phyloP scores from a whole-genome alignment of 2,797 vertebrate species.

The Clarias laeviceps region DNA sequence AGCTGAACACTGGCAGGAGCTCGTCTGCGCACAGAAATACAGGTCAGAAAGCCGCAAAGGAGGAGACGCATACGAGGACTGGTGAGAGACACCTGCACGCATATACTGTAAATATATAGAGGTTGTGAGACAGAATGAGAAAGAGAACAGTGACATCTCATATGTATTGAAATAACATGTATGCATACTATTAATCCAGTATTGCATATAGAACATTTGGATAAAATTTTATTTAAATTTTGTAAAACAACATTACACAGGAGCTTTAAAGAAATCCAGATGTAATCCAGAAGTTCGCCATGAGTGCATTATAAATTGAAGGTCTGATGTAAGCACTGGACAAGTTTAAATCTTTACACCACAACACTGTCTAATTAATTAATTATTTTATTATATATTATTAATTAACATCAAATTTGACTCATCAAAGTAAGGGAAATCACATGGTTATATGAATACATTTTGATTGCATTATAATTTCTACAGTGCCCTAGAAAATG shows the following conservation, averaged over 20 bases:
- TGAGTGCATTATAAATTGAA: neutral
- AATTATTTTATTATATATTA: neutral
- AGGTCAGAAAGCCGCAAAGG: conserved; percentile 83
- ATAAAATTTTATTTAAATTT: neutral
- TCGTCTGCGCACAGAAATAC: conserved; percentile 84
- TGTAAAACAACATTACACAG: neutral
- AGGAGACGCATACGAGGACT: conserved; percentile 86
- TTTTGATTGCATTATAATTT: neutral
- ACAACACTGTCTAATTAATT: neutral
- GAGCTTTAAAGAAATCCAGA: neutral
- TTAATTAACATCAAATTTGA: neutral
- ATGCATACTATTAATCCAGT: neutral
- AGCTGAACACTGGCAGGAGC: conserved; percentile 87
- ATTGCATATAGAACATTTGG: neutral
- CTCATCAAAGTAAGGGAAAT: neutral
- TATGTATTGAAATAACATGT: neutral
- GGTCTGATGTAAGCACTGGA: neutral
- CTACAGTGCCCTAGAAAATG: neutral
- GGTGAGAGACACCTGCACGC: conserved; percentile 73
- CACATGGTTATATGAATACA: neutral
- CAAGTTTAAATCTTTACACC: neutral
- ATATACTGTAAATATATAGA: neutral
- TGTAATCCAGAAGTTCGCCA: neutral
- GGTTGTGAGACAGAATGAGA: neutral
- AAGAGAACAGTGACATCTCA: neutral